Conservation (phyloP, 2,888 invertebrate genomes). For the Prosopocoilus inquinatus region DNA sequence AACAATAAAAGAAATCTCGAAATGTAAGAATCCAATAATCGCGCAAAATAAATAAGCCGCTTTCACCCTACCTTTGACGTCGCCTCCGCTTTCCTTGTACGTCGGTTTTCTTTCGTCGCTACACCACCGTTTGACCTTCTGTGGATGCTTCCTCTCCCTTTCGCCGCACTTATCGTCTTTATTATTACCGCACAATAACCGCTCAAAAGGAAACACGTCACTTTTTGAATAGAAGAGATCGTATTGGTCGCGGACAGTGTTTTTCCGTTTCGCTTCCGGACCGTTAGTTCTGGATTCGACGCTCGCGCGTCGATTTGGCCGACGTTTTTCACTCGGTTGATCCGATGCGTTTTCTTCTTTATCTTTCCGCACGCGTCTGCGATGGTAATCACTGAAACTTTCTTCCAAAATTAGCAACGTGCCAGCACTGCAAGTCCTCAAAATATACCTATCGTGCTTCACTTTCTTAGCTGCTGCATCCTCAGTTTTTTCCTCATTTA, state of each 20-base stretch:
- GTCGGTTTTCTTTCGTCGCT: conserved; percentile 6
- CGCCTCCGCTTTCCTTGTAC: conserved; percentile 9
- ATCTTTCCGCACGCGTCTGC: conserved; percentile 38
- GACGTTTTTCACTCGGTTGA: background rate
- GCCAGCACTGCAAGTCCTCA: conserved; percentile 56
- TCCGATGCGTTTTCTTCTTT: background rate
- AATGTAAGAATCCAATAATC: conserved; percentile 8
- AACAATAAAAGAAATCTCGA: conserved; percentile 1
- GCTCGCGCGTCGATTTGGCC: conserved; percentile 2
- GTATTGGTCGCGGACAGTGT: conserved; percentile 3
- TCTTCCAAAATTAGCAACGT: conserved; percentile 56
- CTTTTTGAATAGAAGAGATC: conserved; percentile 31
- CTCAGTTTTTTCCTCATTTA: conserved; percentile 16
- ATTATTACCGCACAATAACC: conserved; percentile 6
- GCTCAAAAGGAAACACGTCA: conserved; percentile 31
- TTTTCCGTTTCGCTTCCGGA: too few relatives aligned
- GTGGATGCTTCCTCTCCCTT: background rate
- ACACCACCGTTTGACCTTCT: conserved; percentile 5
- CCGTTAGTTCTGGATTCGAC: background rate
- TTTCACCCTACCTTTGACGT: conserved; percentile 21
- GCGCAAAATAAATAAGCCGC: conserved; percentile 7
- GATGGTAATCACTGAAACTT: conserved; percentile 44
- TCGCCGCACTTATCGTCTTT: background rate
- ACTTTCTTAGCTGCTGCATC: conserved; percentile 12
- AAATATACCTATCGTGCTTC: conserved; percentile 47